Evolutionary conservation across 1,140 invertebrate species (phyloP).

Genomic region (Heterodera carotae): DNA sequence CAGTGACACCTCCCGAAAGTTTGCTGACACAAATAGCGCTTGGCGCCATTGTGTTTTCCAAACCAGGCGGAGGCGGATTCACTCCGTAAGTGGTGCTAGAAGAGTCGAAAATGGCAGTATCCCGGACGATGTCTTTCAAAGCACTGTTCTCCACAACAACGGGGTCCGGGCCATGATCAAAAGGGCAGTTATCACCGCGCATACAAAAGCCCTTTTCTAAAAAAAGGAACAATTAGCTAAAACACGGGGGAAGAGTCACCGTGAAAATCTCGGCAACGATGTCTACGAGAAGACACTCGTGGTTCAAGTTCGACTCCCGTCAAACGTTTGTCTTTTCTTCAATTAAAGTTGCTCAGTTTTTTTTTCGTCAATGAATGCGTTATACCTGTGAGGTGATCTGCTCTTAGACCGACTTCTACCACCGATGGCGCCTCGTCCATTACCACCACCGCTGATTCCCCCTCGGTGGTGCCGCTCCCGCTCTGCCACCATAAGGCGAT

Average conservation of each 20-base stretch:
- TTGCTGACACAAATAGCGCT: background rate
- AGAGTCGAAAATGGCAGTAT: constrained; percentile 13
- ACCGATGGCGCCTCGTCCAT: background rate
- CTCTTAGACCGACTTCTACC: constrained; percentile 7
- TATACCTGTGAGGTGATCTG: constrained; percentile 22
- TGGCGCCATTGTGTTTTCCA: constrained; percentile 27
- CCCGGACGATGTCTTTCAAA: constrained; percentile 41
- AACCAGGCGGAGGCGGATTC: constrained; percentile 47
- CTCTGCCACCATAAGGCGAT: constrained; percentile 10
- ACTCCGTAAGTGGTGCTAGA: constrained; percentile 24
- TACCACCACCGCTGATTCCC: background rate
- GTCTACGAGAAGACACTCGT: constrained; percentile 24
- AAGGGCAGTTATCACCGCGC: constrained; percentile 89
- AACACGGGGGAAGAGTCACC: constrained; percentile 7
- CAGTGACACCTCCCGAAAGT: constrained; percentile 1
- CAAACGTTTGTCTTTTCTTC: constrained; percentile 29
- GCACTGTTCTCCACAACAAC: constrained; percentile 79
- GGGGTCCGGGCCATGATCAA: constrained; percentile 89
- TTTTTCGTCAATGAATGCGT: no score
- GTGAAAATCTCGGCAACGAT: constrained; percentile 45
- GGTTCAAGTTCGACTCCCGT: constrained; percentile 12
- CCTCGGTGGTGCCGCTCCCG: constrained; percentile 6
- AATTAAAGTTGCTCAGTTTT: no score
- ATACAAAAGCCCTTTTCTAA: constrained; percentile 91
- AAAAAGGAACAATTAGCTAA: constrained; percentile 38